Evolutionary conservation across 2,113 vertebrate species (phyloP).

Genomic region (Aegithalos caudatus): DNA sequence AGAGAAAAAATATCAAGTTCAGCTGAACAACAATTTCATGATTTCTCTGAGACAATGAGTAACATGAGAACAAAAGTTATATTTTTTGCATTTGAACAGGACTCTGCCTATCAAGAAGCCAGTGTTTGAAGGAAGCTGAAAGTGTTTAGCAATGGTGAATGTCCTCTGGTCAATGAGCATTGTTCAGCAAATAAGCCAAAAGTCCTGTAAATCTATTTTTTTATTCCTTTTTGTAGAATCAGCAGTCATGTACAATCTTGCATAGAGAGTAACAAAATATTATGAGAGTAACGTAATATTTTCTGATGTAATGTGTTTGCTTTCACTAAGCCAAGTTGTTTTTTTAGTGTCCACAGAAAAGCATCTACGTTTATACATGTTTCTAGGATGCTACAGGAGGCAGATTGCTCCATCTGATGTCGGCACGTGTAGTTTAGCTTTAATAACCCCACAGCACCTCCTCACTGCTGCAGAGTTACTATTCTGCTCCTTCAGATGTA

Average conservation of each 20-base stretch:
- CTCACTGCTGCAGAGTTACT: background rate
- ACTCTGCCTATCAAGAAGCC: background rate
- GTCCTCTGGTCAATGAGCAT: background rate
- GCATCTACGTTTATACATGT: background rate
- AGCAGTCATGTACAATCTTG: background rate
- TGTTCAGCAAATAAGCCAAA: background rate
- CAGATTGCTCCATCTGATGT: background rate
- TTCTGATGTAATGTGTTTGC: background rate
- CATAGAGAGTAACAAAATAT: background rate
- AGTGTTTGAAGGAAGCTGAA: background rate
- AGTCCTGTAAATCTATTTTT: background rate
- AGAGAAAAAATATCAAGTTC: background rate
- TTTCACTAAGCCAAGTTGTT: background rate
- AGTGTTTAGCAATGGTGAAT: background rate
- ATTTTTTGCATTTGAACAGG: background rate
- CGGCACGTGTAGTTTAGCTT: background rate
- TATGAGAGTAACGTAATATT: background rate
- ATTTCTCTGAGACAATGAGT: background rate
- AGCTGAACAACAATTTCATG: background rate
- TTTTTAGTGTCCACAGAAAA: background rate
- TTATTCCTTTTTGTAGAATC: background rate
- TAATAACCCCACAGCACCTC: background rate
- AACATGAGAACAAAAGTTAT: background rate
- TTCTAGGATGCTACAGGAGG: background rate
- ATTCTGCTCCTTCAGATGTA: background rate